These are phyloP conservation scores for Scomber scombrus DNA, from an alignment of 2,113 vertebrate species.

Conservation along the genomic window DNA sequence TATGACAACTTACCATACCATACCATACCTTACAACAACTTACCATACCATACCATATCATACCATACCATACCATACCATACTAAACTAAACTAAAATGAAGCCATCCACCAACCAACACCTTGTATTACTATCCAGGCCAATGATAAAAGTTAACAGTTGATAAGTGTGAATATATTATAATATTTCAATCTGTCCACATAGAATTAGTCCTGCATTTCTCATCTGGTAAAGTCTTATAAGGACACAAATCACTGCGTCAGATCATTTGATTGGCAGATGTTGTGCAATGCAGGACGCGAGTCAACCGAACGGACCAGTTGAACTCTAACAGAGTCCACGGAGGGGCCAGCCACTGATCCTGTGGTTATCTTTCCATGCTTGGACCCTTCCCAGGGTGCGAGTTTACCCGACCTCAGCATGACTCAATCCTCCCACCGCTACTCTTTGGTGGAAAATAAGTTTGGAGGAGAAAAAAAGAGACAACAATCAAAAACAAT, in stretches of 20 bases:
- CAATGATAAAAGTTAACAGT: not conserved
- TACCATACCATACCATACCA: too few species aligned
- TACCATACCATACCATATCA: too few species aligned
- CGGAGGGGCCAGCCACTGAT: constrained; percentile 46
- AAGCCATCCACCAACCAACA: not conserved
- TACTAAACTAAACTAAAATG: not conserved
- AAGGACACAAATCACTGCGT: not conserved
- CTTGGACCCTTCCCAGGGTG: constrained; percentile 54
- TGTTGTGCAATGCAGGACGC: constrained; percentile 17
- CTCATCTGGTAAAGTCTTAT: not conserved
- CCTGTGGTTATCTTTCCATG: constrained; percentile 64
- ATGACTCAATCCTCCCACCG: constrained; percentile 59
- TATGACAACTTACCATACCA: too few species aligned
- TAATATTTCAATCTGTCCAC: not conserved
- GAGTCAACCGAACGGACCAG: constrained; percentile 46
- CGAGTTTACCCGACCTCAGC: constrained; percentile 52
- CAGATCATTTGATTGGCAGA: constrained; percentile 18
- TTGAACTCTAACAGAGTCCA: constrained; percentile 40
- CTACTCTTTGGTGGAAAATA: constrained; percentile 45
- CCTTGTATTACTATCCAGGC: not conserved
- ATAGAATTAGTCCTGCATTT: not conserved
- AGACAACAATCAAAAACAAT: constrained; percentile 63
- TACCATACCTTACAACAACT: too few species aligned
- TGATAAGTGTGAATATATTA: too few species aligned
- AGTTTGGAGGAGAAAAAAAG: constrained; percentile 7